phyloP scores from a whole-genome alignment of 1,140 invertebrate genomes.

The Drosophila nigrodunni region DNA sequence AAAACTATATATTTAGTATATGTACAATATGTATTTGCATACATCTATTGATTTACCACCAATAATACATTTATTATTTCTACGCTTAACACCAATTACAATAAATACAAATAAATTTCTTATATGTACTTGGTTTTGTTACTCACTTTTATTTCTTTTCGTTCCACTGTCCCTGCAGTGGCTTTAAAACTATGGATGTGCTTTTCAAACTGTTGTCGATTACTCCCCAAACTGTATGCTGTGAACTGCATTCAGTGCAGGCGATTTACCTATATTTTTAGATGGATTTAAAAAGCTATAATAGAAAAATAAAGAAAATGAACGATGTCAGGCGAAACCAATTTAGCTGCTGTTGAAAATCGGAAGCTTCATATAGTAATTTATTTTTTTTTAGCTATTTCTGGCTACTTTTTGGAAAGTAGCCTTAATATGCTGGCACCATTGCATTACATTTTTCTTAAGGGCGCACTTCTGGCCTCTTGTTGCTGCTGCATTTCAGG shows the following conservation, averaged over 20 bases:
- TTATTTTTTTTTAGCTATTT: no score
- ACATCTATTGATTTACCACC: slow-evolving; percentile 35
- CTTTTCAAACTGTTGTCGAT: slow-evolving; percentile 2
- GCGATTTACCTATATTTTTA: no score
- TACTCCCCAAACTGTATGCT: no score
- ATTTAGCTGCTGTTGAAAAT: no score
- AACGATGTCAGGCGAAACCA: no score
- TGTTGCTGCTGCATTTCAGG: slow-evolving; percentile 3
- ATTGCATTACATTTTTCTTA: slow-evolving; percentile 1
- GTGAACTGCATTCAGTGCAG: no score
- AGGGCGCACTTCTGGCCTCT: slow-evolving; percentile 12
- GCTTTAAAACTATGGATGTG: not conserved
- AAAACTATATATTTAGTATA: slow-evolving; percentile 42
- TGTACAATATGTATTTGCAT: slow-evolving; percentile 17
- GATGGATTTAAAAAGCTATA: no score
- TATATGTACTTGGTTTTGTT: slow-evolving; percentile 57
- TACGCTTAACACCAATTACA: slow-evolving; percentile 73
- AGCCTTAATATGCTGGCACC: not conserved
- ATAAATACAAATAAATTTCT: slow-evolving; percentile 62
- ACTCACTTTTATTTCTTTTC: not conserved
- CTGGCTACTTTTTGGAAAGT: no score
- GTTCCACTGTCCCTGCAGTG: not conserved
- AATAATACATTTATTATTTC: slow-evolving; percentile 62
- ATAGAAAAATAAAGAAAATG: no score
- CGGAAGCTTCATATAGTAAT: no score